Conservation (phyloP, 2,113 vertebrate species). For the Tiliqua scincoides region DNA sequence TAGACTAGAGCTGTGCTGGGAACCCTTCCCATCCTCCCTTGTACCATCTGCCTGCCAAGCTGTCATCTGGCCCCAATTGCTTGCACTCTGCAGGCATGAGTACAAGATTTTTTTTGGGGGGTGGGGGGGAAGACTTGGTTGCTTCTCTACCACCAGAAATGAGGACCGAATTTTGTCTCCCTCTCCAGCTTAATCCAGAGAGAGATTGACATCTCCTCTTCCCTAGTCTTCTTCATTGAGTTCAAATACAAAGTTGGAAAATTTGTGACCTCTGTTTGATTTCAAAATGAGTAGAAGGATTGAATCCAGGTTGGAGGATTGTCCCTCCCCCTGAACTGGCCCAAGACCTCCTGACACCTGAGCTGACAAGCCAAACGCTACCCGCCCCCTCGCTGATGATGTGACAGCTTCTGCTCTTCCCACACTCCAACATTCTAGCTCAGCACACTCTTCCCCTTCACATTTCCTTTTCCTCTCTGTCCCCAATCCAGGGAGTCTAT, state of each 20-base stretch:
- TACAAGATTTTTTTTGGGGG: neutral
- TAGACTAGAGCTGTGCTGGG: neutral
- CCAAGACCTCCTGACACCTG: too few species aligned
- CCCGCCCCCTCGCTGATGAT: too few species aligned
- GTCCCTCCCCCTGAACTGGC: too few species aligned
- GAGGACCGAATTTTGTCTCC: neutral
- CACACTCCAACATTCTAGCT: too few species aligned
- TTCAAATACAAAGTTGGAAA: neutral
- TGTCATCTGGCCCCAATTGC: neutral
- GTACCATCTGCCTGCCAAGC: slow-evolving; percentile 24
- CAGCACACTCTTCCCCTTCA: too few species aligned
- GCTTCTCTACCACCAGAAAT: neutral
- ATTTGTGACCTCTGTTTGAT: neutral
- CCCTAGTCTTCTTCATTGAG: neutral
- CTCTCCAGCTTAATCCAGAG: neutral
- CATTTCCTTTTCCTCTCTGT: too few species aligned
- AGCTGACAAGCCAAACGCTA: too few species aligned
- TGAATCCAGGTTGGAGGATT: too few species aligned
- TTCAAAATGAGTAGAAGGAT: too few species aligned
- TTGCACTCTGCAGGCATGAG: slow-evolving; percentile 4
- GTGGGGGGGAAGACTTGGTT: neutral
- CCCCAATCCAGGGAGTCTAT: too few species aligned
- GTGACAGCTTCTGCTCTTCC: too few species aligned
- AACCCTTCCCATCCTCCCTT: neutral
- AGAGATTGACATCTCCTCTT: neutral